These are phyloP conservation scores for Prinia subflava DNA, from an alignment of 2,113 vertebrate species.

Conservation along the genomic window DNA sequence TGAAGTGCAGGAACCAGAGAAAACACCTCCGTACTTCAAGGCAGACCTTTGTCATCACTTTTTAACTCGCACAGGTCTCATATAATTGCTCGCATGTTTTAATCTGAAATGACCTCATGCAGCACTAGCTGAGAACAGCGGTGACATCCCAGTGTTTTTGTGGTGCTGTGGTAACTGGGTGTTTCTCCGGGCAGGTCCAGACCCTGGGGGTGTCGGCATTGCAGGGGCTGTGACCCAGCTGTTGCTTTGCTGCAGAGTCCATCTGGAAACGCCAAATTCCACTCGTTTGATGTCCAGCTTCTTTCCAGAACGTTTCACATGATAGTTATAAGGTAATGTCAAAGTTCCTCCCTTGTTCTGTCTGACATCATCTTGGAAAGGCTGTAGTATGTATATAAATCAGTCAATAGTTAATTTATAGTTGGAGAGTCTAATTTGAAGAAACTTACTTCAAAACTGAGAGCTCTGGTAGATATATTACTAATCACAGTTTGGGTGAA, in stretches of 20 bases:
- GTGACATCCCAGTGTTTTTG: neutral
- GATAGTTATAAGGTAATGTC: neutral
- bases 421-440: neutral
- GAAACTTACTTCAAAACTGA: neutral
- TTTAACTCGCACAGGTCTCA: neutral
- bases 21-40: rapidly evolving
- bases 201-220: rapidly evolving
- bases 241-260: neutral
- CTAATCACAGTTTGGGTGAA: neutral
- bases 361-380: neutral
- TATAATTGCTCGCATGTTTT: neutral
- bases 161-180: neutral
- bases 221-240: neutral
- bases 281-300: neutral
- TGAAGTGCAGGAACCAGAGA: neutral
- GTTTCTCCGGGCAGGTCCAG: neutral
- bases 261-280: neutral
- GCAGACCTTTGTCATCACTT: neutral
- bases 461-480: neutral
- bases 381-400: neutral
- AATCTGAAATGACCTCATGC: neutral
- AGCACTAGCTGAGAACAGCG: neutral
- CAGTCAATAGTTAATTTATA: neutral
- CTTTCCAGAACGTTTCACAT: neutral
- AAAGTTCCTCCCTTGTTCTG: neutral